phyloP scores from a whole-genome alignment of 2,797 vertebrate genomes.

The Arremon brunneinucha region DNA sequence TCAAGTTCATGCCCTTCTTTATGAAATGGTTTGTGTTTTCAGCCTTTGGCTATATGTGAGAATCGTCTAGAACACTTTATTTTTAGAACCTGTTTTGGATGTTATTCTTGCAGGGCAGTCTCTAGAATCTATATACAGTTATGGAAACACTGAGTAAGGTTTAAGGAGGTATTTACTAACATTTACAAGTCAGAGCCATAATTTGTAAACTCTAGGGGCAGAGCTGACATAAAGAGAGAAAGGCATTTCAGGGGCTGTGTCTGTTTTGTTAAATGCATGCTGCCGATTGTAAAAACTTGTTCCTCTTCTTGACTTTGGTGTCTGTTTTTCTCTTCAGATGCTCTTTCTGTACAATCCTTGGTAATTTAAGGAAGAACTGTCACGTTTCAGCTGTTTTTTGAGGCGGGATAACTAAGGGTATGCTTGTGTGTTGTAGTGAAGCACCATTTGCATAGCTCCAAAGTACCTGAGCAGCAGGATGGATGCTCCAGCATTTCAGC shows the following conservation, averaged over 20 bases:
- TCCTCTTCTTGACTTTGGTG: background rate
- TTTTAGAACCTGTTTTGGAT: conserved; percentile 1
- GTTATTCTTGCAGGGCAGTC: background rate
- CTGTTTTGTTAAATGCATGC: background rate
- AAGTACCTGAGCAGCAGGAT: background rate
- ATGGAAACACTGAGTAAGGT: background rate
- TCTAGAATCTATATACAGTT: background rate
- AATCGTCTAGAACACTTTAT: background rate
- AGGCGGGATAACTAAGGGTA: background rate
- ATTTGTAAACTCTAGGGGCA: conserved; percentile 4
- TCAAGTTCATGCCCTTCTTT: background rate
- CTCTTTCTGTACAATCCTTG: background rate
- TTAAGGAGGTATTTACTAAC: background rate
- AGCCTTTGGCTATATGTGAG: background rate
- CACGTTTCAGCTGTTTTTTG: background rate
- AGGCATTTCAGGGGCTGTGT: background rate
- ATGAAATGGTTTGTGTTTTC: background rate
- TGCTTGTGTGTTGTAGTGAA: accelerated
- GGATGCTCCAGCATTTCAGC: background rate
- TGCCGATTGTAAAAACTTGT: background rate
- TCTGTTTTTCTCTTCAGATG: background rate
- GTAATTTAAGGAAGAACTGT: background rate
- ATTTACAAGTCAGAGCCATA: background rate
- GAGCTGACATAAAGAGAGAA: background rate
- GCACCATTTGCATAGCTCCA: background rate